Conservation (phyloP, 2,113 vertebrate species). For the Nansenia antarctica region DNA sequence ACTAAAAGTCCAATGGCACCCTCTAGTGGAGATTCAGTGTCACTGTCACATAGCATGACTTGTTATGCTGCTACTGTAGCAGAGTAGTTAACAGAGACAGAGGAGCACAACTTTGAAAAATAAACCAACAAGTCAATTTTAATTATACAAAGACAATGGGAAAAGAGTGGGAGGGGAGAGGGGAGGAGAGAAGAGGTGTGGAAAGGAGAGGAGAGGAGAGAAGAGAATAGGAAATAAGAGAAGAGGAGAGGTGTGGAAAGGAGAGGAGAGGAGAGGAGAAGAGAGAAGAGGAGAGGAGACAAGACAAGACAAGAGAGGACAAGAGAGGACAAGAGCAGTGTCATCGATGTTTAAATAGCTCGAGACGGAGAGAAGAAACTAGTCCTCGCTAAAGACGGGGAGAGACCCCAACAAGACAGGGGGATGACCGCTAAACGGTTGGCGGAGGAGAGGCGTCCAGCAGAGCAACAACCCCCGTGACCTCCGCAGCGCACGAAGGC, state of each 20-base stretch:
- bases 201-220: neutral
- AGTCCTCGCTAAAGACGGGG: neutral
- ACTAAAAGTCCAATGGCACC: slow-evolving; percentile 44
- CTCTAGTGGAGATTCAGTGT: slow-evolving; percentile 52
- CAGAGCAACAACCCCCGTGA: slow-evolving; percentile 3
- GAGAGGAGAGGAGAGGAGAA: neutral
- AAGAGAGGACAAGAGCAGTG: neutral
- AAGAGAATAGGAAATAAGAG: neutral
- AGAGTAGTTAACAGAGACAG: neutral
- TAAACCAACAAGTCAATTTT: neutral
- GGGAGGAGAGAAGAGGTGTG: neutral
- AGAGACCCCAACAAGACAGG: neutral
- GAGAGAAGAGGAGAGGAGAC: neutral
- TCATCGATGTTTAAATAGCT: neutral
- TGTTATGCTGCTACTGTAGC: neutral
- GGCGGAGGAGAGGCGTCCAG: neutral
- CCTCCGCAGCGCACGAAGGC: slow-evolving; percentile 21
- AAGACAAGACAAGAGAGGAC: neutral
- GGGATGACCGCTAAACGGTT: no score
- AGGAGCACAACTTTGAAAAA: neutral
- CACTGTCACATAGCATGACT: slow-evolving; percentile 5
- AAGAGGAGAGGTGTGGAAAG: neutral
- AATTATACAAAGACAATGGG: neutral
- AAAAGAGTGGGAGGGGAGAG: neutral
- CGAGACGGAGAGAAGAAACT: neutral